Conservation (phyloP, 2,113 vertebrate species). For the Sebastes schlegelii region DNA sequence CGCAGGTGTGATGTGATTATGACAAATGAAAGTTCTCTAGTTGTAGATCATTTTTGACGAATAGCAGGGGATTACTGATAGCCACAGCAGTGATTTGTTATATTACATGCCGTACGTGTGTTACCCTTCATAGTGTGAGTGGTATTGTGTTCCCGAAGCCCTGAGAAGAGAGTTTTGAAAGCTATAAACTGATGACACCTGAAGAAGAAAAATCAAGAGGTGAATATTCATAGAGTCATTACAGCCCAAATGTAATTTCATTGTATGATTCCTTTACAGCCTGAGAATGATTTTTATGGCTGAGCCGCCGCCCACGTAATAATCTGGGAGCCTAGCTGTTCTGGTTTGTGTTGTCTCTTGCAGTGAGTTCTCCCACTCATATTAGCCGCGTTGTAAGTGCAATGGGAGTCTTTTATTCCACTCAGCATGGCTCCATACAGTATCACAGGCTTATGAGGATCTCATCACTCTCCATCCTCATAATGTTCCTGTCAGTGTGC, state of each 20-base stretch:
- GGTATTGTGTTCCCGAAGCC: background rate
- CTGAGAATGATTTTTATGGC: slow-evolving; percentile 53
- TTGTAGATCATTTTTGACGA: slow-evolving; percentile 17
- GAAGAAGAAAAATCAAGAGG: slow-evolving; percentile 14
- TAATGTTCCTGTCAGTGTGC: slow-evolving; percentile 72
- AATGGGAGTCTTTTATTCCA: slow-evolving; percentile 61
- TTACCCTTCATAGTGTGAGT: background rate
- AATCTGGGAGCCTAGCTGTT: slow-evolving; percentile 26
- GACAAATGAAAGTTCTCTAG: slow-evolving; percentile 35
- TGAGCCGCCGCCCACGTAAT: slow-evolving; percentile 52
- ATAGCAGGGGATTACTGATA: background rate
- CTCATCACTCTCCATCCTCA: slow-evolving; percentile 76
- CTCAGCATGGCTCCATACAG: slow-evolving; percentile 54
- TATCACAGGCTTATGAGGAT: slow-evolving; percentile 47
- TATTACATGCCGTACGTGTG: background rate
- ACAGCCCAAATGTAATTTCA: slow-evolving; percentile 32
- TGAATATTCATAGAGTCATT: slow-evolving; percentile 16
- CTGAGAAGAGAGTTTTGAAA: background rate
- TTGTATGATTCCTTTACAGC: slow-evolving; percentile 38
- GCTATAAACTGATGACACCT: slow-evolving; percentile 8
- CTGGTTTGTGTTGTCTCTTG: slow-evolving; percentile 47
- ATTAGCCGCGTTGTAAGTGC: slow-evolving; percentile 48
- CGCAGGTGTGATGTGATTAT: slow-evolving; percentile 42
- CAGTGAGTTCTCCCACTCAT: slow-evolving; percentile 44
- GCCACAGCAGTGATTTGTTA: background rate